Evolutionary conservation across 1,140 invertebrate species (phyloP), one percentile per base, ranked within the genome.

Genomic region (Sycophaga agraensis): DNA sequence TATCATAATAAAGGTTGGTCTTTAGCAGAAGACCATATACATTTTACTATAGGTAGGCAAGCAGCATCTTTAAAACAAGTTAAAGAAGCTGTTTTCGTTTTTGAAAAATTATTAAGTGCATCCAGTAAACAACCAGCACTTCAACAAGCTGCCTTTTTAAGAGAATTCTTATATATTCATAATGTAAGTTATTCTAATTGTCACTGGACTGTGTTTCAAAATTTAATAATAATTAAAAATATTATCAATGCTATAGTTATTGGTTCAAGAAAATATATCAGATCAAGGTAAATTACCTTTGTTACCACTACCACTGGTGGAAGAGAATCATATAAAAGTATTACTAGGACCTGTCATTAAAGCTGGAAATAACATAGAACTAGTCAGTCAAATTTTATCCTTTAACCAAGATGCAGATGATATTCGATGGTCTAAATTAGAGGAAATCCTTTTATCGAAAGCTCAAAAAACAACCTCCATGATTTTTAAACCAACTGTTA

Each of bases 11-110:
- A 89, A 70, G 88, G 89, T 2, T 98, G 95, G 95, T 89, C 89
- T 53, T 84, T 97, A 59, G 91, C 95, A 7, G 91, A 94, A 81
- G 94, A 98, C 84, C 94, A 97, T 80, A 96, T 98, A 68, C 89
- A 96, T 76, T 96, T 93, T 74, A 96, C 93, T 9, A 89, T 97
- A 69, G 94, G 94, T 3, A 87, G 92, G 64, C 90, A 96, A 74
- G 92, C 92, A 17, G 87, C 89, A 65, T 88, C 89, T 70, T 82
- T 97, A 46, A 90, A 91, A 73, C 84, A 87, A 71, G 79, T 89
- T 57, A 81, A 86, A 61, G 89, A 91, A 66, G 89, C 94, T 12
- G 87, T 89, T 37, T 78, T 85, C 56, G 91, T 92, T 57, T 92
- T 96, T 74, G 85, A 89, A 50, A 88, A 88, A 70, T 82, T 97